Evolutionary conservation across 92 coral and sea anemone genomes (phyloP).

Genomic region (Epizoanthus stellaris): DNA sequence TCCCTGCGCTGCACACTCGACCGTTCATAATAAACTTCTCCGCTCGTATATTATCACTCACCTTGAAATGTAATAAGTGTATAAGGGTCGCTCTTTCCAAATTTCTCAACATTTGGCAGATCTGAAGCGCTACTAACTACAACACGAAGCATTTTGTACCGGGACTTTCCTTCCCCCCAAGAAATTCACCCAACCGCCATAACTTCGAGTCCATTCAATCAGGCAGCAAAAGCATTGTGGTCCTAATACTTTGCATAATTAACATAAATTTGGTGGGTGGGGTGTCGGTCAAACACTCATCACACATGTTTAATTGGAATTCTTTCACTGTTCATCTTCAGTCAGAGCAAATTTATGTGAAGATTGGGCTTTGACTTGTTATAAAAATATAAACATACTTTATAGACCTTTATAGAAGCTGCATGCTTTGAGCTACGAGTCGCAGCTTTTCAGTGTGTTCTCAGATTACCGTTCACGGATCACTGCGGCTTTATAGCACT

Average conservation of each 20-base stretch:
- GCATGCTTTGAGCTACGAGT: background rate
- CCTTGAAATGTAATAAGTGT: conserved; percentile 80
- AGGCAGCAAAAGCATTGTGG: conserved; percentile 10
- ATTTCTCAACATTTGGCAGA: conserved; percentile 79
- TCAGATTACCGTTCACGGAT: conserved; percentile 18
- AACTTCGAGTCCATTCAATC: conserved; percentile 13
- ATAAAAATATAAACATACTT: no score
- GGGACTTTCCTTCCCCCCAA: background rate
- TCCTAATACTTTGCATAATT: conserved; percentile 22
- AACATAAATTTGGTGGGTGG: conserved; percentile 48
- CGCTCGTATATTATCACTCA: conserved; percentile 34
- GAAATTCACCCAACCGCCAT: conserved; percentile 48
- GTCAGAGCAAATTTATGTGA: no score
- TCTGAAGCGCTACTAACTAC: conserved; percentile 82
- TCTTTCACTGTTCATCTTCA: no score
- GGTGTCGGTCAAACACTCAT: background rate
- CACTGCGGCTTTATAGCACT: conserved; percentile 5
- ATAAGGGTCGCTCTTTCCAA: conserved; percentile 71
- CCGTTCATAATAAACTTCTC: conserved; percentile 18
- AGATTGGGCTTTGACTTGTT: no score
- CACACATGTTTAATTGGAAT: no score
- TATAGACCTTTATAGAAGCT: background rate
- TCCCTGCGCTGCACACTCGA: background rate
- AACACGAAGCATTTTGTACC: conserved; percentile 74
- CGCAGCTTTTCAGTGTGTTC: background rate